These are phyloP conservation scores for Chloropsis cyanopogon DNA, from an alignment of 2,113 vertebrate genomes.

Conservation along the genomic window DNA sequence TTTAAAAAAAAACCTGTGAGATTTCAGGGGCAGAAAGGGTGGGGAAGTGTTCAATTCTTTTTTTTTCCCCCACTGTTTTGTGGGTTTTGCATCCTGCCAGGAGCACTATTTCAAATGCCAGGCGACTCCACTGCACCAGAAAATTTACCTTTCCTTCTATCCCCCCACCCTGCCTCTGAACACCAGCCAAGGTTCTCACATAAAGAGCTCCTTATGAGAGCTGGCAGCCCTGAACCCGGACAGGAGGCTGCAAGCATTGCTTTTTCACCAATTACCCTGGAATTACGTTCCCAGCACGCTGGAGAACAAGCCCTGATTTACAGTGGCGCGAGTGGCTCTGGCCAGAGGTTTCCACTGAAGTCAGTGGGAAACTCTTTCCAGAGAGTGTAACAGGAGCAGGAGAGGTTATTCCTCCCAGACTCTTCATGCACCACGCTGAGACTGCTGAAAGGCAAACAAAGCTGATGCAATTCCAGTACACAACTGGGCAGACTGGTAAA, in stretches of 20 bases:
- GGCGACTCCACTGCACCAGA: background rate
- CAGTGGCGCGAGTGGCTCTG: rapidly evolving
- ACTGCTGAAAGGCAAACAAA: background rate
- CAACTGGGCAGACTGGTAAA: background rate
- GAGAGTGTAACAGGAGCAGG: background rate
- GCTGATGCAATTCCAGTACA: background rate
- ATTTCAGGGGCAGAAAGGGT: background rate
- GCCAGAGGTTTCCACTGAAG: conserved; percentile 10
- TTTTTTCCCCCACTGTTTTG: background rate
- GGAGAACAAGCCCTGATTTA: conserved; percentile 31
- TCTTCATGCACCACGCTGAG: background rate
- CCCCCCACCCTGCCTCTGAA: background rate
- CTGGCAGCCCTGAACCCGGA: background rate
- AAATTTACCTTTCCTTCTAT: background rate
- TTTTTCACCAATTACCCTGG: background rate
- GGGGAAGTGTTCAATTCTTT: background rate
- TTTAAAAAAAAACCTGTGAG: background rate
- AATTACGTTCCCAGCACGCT: background rate
- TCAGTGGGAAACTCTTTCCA: conserved; percentile 7
- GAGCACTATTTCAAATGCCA: background rate
- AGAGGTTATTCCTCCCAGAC: background rate
- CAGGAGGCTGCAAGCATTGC: background rate
- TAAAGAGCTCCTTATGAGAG: conserved; percentile 48
- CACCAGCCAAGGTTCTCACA: background rate
- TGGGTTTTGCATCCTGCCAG: background rate